A percentile compares a stretch with the other conserved stretches of the same genome.
Evolutionary conservation across 2,888 invertebrate genomes (phyloP).

Genomic region (Artemia sp.): DNA sequence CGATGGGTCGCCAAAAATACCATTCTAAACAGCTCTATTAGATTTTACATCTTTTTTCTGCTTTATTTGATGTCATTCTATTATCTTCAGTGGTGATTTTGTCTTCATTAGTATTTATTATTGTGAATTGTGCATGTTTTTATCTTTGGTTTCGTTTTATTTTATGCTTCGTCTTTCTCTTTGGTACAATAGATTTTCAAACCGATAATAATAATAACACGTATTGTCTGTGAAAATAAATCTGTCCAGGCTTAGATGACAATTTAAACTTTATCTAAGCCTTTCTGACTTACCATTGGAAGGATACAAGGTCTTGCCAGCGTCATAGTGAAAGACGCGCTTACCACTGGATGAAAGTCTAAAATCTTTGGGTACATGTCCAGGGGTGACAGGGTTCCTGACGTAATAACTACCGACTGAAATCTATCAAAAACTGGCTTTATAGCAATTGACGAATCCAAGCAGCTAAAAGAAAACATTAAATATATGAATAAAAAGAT

Average conservation of each 20-base stretch:
- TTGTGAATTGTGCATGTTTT: no score
- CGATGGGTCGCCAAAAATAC: no score
- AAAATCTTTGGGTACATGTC: conserved; percentile 99
- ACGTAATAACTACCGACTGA: conserved; percentile 91
- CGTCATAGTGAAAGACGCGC: conserved; percentile 97
- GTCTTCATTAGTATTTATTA: no score
- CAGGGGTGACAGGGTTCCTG: conserved; percentile 92
- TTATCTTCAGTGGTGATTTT: no score
- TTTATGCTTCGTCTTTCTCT: background rate
- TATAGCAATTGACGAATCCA: conserved; percentile 97
- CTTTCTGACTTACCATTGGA: conserved; percentile 57
- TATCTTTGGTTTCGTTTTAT: no score
- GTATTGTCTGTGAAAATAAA: background rate
- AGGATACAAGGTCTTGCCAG: conserved; percentile 83
- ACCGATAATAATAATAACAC: conserved; percentile 1
- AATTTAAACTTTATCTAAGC: background rate
- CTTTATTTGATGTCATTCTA: no score
- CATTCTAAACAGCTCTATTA: no score
- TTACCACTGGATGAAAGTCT: conserved; percentile 88
- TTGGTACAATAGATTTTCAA: background rate
- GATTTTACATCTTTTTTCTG: no score
- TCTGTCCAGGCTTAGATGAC: background rate
- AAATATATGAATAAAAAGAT: no score
- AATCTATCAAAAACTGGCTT: conserved; percentile 90
- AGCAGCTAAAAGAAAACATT: conserved; percentile 50